phyloP scores from a whole-genome alignment of 2,113 vertebrate species.

The Etia nguti region DNA sequence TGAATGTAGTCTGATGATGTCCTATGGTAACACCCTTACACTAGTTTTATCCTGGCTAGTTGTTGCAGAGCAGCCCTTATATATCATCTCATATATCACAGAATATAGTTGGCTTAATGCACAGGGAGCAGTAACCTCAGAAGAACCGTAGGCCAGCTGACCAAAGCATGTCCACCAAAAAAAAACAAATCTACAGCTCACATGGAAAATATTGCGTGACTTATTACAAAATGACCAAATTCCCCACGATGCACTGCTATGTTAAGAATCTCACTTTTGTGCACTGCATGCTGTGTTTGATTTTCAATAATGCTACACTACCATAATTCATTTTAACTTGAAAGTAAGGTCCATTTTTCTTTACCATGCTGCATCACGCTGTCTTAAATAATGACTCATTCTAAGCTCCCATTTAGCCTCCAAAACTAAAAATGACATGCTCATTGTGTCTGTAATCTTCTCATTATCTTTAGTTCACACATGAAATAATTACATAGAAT shows the following conservation, averaged over 20 bases:
- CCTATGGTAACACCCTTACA: neutral
- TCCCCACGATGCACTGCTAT: neutral
- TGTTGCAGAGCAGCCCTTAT: neutral
- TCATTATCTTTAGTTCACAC: neutral
- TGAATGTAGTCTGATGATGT: neutral
- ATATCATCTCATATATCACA: neutral
- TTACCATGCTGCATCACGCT: fast-evolving
- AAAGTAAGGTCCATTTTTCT: neutral
- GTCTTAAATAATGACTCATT: neutral
- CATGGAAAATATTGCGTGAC: neutral
- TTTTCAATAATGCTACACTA: neutral
- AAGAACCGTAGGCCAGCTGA: neutral
- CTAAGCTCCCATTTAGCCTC: too few species aligned
- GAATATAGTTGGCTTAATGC: neutral
- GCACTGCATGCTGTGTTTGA: neutral
- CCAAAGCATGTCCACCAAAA: neutral
- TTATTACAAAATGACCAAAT: neutral
- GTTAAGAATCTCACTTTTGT: neutral
- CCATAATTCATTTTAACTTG: neutral
- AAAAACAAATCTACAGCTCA: too few species aligned
- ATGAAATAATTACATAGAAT: neutral
- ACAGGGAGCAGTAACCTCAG: neutral
- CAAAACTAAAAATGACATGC: too few species aligned
- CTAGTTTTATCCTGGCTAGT: neutral
- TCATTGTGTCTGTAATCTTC: neutral